phyloP scores from a whole-genome alignment of 2,888 invertebrate species.

The Drosophila longiperda region DNA sequence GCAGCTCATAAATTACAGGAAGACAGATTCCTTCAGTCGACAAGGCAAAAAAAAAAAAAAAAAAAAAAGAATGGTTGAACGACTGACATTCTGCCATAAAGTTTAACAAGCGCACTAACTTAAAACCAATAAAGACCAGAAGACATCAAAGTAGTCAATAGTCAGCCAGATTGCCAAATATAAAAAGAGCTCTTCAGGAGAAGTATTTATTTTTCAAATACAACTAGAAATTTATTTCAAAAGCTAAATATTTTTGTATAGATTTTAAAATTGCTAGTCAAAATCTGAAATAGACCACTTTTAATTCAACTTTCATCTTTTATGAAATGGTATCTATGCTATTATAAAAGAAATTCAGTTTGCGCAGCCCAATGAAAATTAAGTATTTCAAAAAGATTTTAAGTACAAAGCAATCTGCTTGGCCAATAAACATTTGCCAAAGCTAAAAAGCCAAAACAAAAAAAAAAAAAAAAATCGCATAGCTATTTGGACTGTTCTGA shows the following conservation, averaged over 20 bases:
- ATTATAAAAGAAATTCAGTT: conserved; percentile 3
- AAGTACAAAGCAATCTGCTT: conserved; percentile 27
- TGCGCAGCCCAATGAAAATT: neutral
- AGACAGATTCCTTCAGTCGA: conserved; percentile 44
- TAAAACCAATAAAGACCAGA: conserved; percentile 20
- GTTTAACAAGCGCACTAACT: conserved; percentile 63
- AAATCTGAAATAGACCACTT: neutral
- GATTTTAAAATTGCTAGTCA: neutral
- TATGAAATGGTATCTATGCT: neutral
- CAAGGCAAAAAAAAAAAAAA: conserved; percentile 42
- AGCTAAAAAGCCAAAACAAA: neutral
- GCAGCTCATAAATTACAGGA: conserved; percentile 73
- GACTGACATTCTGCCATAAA: conserved; percentile 45
- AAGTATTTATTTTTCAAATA: neutral
- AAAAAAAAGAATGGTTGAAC: conserved; percentile 20
- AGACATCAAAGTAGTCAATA: neutral
- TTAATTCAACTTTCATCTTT: neutral
- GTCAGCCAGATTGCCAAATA: neutral
- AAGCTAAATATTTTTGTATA: neutral
- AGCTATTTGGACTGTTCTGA: conserved; percentile 8
- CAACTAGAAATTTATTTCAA: neutral
- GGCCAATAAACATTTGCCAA: conserved; percentile 20
- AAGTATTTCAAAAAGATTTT: conserved; percentile 1
- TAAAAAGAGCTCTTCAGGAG: neutral
- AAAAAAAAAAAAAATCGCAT: neutral